Percentiles rank a stretch among this genome's conserved stretches.
These are phyloP conservation scores for Willowsia nigromaculata DNA, from an alignment of 2,888 invertebrate genomes.

Conservation along the genomic window DNA sequence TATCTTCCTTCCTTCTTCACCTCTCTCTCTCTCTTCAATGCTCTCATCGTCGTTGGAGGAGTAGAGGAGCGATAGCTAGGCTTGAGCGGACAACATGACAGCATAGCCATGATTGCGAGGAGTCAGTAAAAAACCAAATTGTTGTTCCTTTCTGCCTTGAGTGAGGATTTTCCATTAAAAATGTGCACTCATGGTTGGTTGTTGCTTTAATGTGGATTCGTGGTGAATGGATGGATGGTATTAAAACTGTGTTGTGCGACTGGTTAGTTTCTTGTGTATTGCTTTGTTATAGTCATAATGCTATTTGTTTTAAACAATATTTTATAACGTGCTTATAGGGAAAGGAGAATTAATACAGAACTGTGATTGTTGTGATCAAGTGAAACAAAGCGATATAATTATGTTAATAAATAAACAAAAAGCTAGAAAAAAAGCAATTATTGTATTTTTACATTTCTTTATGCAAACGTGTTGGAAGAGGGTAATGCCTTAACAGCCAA, in stretches of 20 bases:
- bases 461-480: not conserved
- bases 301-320: constrained; percentile 37
- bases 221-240: constrained; percentile 26
- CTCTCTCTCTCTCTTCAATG: not conserved
- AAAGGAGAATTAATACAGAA: not conserved
- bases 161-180: constrained; percentile 53
- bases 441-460: not conserved
- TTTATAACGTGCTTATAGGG: constrained; percentile 21
- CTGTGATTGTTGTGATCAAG: not conserved
- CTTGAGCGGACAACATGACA: constrained; percentile 16
- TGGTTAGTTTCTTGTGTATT: not conserved
- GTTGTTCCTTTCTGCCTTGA: constrained; percentile 11
- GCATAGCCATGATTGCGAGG: not conserved
- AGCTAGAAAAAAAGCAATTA: not conserved
- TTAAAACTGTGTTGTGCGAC: not conserved
- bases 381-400: not conserved
- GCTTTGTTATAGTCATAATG: too few relatives aligned
- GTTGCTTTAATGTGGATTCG: constrained; percentile 3
- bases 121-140: constrained; percentile 16
- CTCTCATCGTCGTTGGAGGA: not conserved
- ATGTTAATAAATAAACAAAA: not conserved
- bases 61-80: not conserved
- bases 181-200: not conserved
- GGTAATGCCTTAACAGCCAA: constrained; percentile 13
- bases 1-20: constrained; percentile 45